phyloP scores from a whole-genome alignment of 2,113 vertebrate species.

The Baryphthengus martii region DNA sequence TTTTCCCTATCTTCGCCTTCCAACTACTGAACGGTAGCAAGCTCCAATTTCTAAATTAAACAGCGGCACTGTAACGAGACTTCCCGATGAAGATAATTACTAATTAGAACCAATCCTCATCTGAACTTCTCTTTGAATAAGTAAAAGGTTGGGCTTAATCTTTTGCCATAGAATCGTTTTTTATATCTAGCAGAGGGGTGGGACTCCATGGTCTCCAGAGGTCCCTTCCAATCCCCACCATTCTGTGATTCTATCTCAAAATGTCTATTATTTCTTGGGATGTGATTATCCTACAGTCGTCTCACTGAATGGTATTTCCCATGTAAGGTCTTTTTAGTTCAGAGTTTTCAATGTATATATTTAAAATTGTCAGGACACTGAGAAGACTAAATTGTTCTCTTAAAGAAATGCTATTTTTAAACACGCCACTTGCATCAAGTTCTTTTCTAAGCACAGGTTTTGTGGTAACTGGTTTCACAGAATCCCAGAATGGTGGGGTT shows the following conservation, averaged over 20 bases:
- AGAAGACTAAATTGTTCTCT: not conserved
- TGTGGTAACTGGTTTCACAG: rapidly evolving
- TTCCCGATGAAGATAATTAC: not conserved
- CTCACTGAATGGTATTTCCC: not conserved
- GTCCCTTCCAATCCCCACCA: no score
- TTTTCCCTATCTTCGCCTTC: not conserved
- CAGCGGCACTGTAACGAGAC: not conserved
- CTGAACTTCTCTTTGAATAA: not conserved
- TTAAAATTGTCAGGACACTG: not conserved
- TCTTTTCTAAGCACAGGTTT: not conserved
- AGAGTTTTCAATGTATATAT: not conserved
- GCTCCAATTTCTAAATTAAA: not conserved
- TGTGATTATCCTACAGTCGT: not conserved
- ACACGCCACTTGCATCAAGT: not conserved
- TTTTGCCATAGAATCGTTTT: not conserved
- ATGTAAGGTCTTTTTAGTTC: not conserved
- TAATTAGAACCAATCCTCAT: not conserved
- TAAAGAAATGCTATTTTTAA: not conserved
- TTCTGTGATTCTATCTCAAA: not conserved
- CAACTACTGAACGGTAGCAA: not conserved
- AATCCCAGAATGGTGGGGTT: no score
- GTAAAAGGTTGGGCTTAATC: not conserved
- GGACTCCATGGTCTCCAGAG: no score
- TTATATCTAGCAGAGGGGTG: no score
- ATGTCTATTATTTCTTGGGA: not conserved